Conservation (phyloP, 2,797 vertebrate genomes). For the Macroramphosus scolopax region DNA sequence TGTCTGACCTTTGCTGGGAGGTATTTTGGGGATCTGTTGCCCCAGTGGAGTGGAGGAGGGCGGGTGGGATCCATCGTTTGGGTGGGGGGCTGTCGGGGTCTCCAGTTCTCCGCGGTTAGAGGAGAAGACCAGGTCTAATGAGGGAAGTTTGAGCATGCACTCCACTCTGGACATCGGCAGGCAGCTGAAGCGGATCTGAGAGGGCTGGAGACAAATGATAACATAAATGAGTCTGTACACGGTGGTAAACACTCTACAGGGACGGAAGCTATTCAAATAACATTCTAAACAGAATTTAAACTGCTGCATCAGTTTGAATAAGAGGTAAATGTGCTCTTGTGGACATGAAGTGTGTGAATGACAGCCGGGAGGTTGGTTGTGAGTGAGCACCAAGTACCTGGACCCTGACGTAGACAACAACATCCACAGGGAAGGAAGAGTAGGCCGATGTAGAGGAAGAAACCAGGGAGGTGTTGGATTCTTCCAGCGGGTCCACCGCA, state of each 20-base stretch:
- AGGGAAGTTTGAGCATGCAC: constrained; percentile 97
- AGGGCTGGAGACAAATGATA: constrained; percentile 79
- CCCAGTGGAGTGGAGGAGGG: constrained; percentile 73
- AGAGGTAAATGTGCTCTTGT: too few species aligned
- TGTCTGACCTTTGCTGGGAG: constrained; percentile 84
- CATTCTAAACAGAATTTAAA: too few species aligned
- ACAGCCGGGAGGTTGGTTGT: too few species aligned
- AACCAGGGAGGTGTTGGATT: constrained; percentile 92
- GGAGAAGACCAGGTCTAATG: constrained; percentile 96
- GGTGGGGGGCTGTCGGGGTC: constrained; percentile 77
- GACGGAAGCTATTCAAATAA: too few species aligned
- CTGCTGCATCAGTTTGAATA: too few species aligned
- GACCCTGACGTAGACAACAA: constrained; percentile 97
- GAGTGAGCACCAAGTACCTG: constrained; percentile 79
- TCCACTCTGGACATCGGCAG: constrained; percentile 96
- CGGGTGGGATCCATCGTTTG: constrained; percentile 72
- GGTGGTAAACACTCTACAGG: too few species aligned
- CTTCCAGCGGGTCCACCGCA: constrained; percentile 90
- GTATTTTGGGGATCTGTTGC: constrained; percentile 79
- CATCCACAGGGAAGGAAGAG: constrained; percentile 97
- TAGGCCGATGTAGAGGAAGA: constrained; percentile 93
- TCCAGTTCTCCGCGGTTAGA: constrained; percentile 96
- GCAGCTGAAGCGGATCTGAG: constrained; percentile 98
- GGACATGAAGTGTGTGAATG: too few species aligned
- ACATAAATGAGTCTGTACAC: too few species aligned